Base-by-base conservation (phyloP, 1,140 invertebrate species). In the Laupala kohalensis region DNA sequence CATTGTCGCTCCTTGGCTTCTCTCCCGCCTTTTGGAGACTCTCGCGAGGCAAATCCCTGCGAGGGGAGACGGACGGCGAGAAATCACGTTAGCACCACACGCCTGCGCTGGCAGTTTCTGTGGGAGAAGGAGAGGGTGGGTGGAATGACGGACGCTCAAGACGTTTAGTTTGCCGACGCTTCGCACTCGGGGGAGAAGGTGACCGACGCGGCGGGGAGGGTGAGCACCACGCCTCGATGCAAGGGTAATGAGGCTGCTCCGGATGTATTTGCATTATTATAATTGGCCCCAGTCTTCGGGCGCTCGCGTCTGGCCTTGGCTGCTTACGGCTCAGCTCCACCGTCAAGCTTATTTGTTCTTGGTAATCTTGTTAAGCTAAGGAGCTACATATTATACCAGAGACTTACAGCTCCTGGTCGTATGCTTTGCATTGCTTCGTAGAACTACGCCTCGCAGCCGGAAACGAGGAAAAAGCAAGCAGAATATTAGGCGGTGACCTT, bases 331-430 rank as follows among this genome's bases (percentile, higher is more conserved):
- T 53, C 37, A 53, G 37, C 37, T 53, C 19, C 37, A 67, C 25
- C 12, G 66, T 67, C 37, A 53, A 28, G 66, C 66, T 67, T 67
- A 28, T 28, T 67, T 28, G 66, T 67, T 19, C 37, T 53, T 26
- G 66, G 66, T 27, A 67, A 67, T 67, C 66, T 67, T 67, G 66
- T 67, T 67, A 67, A 67, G 66, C 66, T 28, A 67, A 5, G 66
- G 27, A 67, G 25, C 37, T 53, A 53, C 37, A 53, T 53, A 53
- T 53, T 53, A 53, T 53, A 53, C 37, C 37, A 53, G 37, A 53
- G 37, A 19, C 37, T 53, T 53, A 53, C 37, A 53, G 37, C 37
- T 53, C 4, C 19, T 53, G 37, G 37, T 19, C 37, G 37, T 53
- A 19, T 53, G 37, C 37, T 53, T 53, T 53, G 37, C 37, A 53